phyloP scores from a whole-genome alignment of 2,888 invertebrate genomes.

The Alviniconcha strummeri region DNA sequence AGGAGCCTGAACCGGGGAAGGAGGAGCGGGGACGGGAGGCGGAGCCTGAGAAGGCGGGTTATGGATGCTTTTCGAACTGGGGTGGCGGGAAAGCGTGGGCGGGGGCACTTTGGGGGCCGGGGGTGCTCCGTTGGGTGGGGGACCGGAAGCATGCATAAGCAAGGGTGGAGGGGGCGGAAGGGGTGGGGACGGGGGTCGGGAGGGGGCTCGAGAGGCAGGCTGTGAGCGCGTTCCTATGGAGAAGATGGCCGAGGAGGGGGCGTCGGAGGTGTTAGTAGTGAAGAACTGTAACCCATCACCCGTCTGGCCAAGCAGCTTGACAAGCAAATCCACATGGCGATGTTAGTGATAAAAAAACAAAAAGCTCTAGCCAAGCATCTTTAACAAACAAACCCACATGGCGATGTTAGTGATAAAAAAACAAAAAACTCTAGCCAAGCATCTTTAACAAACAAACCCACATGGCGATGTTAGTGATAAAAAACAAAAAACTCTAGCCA shows the following conservation, averaged over 20 bases:
- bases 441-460: too few relatives aligned
- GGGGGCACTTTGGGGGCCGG: not conserved
- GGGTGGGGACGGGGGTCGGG: constrained; percentile 10
- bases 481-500: too few relatives aligned
- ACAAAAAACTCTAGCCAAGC: too few relatives aligned
- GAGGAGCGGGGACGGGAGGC: not conserved
- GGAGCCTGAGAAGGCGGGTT: not conserved
- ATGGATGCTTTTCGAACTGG: constrained; percentile 6
- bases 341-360: too few relatives aligned
- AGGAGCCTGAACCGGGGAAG: not conserved
- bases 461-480: too few relatives aligned
- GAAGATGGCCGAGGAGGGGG: not conserved
- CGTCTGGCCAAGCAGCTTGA: not conserved
- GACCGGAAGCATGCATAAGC: not conserved
- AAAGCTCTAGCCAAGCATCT: too few relatives aligned
- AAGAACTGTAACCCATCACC: not conserved
- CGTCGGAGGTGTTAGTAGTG: not conserved
- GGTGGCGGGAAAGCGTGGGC: not conserved
- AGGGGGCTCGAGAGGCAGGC: constrained; percentile 18
- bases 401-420: too few relatives aligned
- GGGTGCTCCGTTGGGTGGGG: not conserved
- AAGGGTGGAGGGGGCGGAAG: not conserved
- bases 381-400: too few relatives aligned
- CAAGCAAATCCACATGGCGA: too few relatives aligned
- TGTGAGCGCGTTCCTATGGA: not conserved